phyloP scores from a whole-genome alignment of 2,113 vertebrate genomes.

The Microtus pennsylvanicus region DNA sequence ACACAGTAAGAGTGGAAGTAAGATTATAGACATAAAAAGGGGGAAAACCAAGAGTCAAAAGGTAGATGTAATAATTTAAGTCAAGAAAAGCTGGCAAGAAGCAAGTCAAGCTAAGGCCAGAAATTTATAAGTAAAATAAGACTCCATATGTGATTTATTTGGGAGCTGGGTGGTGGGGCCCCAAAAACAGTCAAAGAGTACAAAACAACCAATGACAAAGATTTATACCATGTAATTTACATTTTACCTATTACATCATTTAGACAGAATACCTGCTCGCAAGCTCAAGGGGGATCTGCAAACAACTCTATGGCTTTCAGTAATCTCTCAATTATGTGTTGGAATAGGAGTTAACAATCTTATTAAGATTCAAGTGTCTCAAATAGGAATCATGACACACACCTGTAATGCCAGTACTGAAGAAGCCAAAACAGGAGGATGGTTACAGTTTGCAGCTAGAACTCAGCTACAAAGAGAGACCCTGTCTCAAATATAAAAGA shows the following conservation, averaged over 20 bases:
- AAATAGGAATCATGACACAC: neutral
- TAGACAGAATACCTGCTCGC: neutral
- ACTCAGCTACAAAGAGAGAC: neutral
- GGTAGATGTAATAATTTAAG: too few species aligned
- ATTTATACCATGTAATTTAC: neutral
- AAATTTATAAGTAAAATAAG: too few species aligned
- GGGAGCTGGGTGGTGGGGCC: too few species aligned
- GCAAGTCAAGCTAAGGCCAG: too few species aligned
- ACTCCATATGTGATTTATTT: too few species aligned
- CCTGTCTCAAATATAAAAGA: neutral
- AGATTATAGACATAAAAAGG: too few species aligned
- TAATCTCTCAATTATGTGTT: neutral
- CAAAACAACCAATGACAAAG: too few species aligned
- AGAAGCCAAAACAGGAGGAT: neutral
- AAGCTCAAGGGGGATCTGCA: conserved; percentile 37
- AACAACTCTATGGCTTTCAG: neutral
- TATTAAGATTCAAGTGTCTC: conserved; percentile 22
- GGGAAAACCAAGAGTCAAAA: too few species aligned
- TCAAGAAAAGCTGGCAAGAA: too few species aligned
- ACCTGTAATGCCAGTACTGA: neutral
- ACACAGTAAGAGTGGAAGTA: too few species aligned
- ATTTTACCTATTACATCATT: neutral
- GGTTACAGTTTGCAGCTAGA: neutral
- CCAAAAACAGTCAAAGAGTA: too few species aligned
- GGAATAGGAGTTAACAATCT: neutral